A percentile compares a stretch with the other conserved stretches of the same genome.
Evolutionary conservation across 2,888 invertebrate species (phyloP).

Genomic region (Andrena fulva): DNA sequence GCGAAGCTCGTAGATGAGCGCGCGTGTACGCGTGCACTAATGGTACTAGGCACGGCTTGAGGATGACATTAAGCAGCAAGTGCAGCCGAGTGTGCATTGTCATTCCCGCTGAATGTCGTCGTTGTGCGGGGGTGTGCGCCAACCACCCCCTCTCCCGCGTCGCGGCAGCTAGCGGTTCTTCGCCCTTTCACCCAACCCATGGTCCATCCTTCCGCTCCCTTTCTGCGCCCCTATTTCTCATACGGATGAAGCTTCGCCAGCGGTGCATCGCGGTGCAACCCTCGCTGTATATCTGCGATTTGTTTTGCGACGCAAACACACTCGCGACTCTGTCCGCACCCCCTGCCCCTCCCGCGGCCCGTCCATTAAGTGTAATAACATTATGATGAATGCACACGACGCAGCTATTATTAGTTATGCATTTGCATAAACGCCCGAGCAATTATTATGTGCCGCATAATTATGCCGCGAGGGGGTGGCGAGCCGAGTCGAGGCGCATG

Average conservation of each 20-base stretch:
- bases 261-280: too few relatives aligned
- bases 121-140: conserved; percentile 18
- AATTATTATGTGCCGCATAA: conserved; percentile 64
- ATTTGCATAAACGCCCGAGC: conserved; percentile 70
- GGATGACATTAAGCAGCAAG: conserved; percentile 77
- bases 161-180: conserved; percentile 32
- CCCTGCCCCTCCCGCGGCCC: background rate
- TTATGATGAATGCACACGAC: conserved; percentile 64
- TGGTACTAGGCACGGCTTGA: conserved; percentile 76
- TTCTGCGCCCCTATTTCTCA: conserved; percentile 21
- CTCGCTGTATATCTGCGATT: conserved; percentile 24
- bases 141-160: background rate
- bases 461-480: conserved; percentile 47
- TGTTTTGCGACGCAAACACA: conserved; percentile 43
- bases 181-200: conserved; percentile 35
- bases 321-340: background rate
- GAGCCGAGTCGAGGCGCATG: background rate
- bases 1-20: conserved; percentile 43
- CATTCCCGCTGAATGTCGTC: conserved; percentile 71
- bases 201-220: conserved; percentile 15
- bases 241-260: too few relatives aligned
- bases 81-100: conserved; percentile 75
- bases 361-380: conserved; percentile 69
- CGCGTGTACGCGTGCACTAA: conserved; percentile 70
- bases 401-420: conserved; percentile 68